phyloP scores from a whole-genome alignment of 2,797 vertebrate species.

The Chiloscyllium punctatum region DNA sequence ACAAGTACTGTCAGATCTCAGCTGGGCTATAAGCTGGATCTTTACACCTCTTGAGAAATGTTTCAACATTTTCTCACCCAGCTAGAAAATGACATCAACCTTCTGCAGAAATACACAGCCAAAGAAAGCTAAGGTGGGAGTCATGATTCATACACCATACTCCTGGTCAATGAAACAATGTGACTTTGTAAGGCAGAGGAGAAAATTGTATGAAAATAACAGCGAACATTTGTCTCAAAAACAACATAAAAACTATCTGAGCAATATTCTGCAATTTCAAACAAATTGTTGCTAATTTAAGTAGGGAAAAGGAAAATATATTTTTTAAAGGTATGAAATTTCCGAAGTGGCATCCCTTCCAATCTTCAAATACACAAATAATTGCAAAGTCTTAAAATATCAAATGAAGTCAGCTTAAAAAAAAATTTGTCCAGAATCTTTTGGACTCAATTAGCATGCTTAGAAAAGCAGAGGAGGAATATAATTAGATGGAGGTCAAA shows the following conservation, averaged over 20 bases:
- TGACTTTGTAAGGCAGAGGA: not conserved
- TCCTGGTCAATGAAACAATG: constrained; percentile 13
- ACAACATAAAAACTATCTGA: not conserved
- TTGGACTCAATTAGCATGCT: too few species aligned
- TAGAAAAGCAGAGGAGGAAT: too few species aligned
- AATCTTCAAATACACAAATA: not conserved
- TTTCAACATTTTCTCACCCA: not conserved
- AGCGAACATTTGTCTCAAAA: not conserved
- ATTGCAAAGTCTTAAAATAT: not conserved
- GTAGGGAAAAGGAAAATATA: not conserved
- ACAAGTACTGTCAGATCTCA: not conserved
- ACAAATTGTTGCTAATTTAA: not conserved
- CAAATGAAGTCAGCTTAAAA: not conserved
- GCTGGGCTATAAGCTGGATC: not conserved
- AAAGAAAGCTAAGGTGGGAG: not conserved
- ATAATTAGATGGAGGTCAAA: not conserved
- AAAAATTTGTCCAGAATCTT: not conserved
- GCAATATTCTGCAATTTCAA: not conserved
- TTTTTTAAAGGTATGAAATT: not conserved
- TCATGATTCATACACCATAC: constrained; percentile 2
- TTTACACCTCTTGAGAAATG: not conserved
- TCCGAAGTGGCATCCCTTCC: not conserved
- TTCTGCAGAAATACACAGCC: constrained; percentile 3
- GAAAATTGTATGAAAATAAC: constrained; percentile 22
- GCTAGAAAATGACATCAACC: not conserved